Evolutionary conservation across 2,888 invertebrate species (phyloP).

Genomic region (Cryptus armator): DNA sequence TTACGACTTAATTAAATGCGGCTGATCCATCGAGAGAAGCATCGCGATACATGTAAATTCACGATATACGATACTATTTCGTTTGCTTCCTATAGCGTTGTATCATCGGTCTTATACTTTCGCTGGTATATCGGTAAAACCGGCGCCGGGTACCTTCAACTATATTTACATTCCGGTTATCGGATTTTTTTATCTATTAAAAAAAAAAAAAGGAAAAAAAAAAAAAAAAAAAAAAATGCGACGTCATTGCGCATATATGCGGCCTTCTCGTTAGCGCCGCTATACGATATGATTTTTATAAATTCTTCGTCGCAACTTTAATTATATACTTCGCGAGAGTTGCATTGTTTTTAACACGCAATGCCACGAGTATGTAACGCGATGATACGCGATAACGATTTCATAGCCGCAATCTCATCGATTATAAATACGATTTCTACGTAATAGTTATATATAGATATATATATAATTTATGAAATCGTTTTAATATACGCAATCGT

Average conservation of each 20-base stretch:
- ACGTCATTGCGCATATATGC: neutral
- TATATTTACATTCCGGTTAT: neutral
- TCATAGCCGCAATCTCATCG: neutral
- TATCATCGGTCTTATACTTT: constrained; percentile 23
- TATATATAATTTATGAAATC: constrained; percentile 1
- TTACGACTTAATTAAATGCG: constrained; percentile 49
- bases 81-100: constrained; percentile 30
- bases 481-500: neutral
- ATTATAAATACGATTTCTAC: constrained; percentile 30
- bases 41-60: constrained; percentile 20
- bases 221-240: too few relatives aligned
- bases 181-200: neutral
- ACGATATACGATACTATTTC: constrained; percentile 19
- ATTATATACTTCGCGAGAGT: neutral
- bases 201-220: neutral
- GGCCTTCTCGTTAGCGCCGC: neutral
- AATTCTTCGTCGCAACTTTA: neutral
- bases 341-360: constrained; percentile 5
- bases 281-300: neutral
- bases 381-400: neutral
- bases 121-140: constrained; percentile 3
- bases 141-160: neutral
- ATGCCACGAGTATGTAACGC: constrained; percentile 11
- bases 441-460: constrained; percentile 10
- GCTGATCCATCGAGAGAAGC: constrained; percentile 41